phyloP scores from a whole-genome alignment of 2,888 invertebrate genomes.

The Diarsia mendica region DNA sequence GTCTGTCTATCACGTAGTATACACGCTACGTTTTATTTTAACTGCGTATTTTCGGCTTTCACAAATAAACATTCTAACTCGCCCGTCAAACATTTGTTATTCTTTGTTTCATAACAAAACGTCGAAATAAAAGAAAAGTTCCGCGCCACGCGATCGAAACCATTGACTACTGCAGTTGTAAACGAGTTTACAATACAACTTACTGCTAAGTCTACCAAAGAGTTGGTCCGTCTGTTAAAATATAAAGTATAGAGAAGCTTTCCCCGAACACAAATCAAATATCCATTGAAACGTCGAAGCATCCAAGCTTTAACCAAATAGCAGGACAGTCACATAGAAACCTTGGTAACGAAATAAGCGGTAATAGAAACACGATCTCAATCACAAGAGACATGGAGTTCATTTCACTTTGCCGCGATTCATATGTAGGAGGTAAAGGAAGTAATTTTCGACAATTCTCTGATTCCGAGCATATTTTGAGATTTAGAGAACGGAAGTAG shows the following conservation, averaged over 20 bases:
- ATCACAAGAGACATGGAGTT: conserved; percentile 69
- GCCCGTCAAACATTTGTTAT: conserved; percentile 30
- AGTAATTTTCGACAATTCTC: conserved; percentile 71
- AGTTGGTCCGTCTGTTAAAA: conserved; percentile 86
- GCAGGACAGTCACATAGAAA: conserved; percentile 67
- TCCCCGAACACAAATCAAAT: conserved; percentile 68
- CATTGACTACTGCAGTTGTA: conserved; percentile 71
- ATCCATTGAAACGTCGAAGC: conserved; percentile 74
- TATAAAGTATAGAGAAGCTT: conserved; percentile 70
- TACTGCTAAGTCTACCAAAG: conserved; percentile 84
- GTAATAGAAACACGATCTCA: conserved; percentile 63
- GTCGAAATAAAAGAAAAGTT: conserved; percentile 55
- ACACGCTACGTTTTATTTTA: conserved; percentile 29
- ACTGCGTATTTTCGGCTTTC: conserved; percentile 35
- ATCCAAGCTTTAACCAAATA: conserved; percentile 71
- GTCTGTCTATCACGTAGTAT: conserved; percentile 14
- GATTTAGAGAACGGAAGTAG: conserved; percentile 51
- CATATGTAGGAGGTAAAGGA: conserved; percentile 41
- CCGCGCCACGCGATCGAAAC: conserved; percentile 46
- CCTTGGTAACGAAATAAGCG: conserved; percentile 61
- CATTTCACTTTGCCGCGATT: conserved; percentile 63
- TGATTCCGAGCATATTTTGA: conserved; percentile 64
- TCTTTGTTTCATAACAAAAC: conserved; percentile 40
- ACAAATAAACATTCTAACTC: conserved; percentile 45
- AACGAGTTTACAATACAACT: conserved; percentile 73